These are phyloP conservation scores for Periophthalmus magnuspinnatus DNA, from an alignment of 2,797 vertebrate species.

Conservation along the genomic window DNA sequence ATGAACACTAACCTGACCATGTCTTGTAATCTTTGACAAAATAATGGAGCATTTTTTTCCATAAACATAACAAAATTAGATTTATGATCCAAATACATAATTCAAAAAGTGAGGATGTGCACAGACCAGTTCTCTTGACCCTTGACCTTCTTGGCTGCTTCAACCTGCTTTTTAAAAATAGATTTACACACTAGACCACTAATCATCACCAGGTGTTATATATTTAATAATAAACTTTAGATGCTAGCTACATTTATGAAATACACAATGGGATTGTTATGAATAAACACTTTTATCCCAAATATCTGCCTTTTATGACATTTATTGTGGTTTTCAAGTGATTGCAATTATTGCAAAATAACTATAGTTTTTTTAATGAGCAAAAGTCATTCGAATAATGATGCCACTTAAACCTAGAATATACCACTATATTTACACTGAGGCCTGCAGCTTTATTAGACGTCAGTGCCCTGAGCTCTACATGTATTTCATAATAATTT, in stretches of 20 bases:
- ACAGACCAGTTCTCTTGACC: conserved; percentile 28
- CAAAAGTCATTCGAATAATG: neutral
- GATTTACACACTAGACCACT: neutral
- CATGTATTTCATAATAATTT: too few relatives aligned
- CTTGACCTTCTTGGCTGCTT: conserved; percentile 4
- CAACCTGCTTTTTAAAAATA: neutral
- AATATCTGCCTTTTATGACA: neutral
- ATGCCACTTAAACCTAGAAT: neutral
- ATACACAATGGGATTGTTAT: neutral
- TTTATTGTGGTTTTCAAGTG: neutral
- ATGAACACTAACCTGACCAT: neutral
- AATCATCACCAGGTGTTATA: neutral
- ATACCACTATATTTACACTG: too few relatives aligned
- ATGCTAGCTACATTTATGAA: neutral
- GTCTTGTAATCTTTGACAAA: conserved; percentile 45
- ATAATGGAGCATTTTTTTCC: conserved; percentile 56
- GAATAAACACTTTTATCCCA: too few relatives aligned
- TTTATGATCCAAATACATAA: conserved; percentile 41
- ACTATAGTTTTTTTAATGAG: neutral
- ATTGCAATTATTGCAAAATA: neutral
- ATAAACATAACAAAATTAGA: conserved; percentile 31
- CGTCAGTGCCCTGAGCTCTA: too few relatives aligned
- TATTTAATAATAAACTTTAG: too few relatives aligned
- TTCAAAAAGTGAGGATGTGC: conserved; percentile 7
- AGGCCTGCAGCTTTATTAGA: too few relatives aligned